Evolutionary conservation across 2,888 invertebrate species (phyloP), one percentile per base, ranked within the genome.

Genomic region (Yponomeuta evonymella): DNA sequence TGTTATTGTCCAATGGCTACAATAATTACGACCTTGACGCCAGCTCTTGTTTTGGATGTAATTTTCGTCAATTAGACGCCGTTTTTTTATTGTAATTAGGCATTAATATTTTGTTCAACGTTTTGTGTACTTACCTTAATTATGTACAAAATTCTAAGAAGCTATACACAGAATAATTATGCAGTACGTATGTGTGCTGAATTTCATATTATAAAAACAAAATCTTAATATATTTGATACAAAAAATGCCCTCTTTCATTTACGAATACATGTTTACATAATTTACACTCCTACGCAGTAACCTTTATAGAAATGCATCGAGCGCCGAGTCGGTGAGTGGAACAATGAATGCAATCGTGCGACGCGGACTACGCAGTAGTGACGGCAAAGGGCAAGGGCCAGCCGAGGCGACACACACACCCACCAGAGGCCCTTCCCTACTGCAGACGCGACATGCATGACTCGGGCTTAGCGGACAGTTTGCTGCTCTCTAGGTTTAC

Each of bases 31-130:
- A 10, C 67, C 9, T 12, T n/a, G 67, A 48, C 48, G 48, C 67
- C 23, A 43, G 33, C 65, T 71, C 72, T 63, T 70, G 74, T 75
- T 76, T 77, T 75, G 70, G 75, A 70, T 74, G 75, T 74, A 73
- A 75, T 76, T 75, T 77, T 76, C 48, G 76, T 73, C 76, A 78
- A 79, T 80, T 78, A 79, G 69, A 71, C 67, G 10, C 48, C 66
- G 64, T 62, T 70, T 70, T 70, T 51, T 66, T 70, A 70, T 70
- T 67, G 67, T 70, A 64, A 64, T 70, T 29, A n/a, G 65, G 43
- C 23, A 23, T 23, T 23, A 64, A 48, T 67, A 62, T 63, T 67
- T 68, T 68, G 15, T 62, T 30, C 43, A 63, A 70, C 68, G 67
- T 68, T 72, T 73, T 72, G 69, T 72, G 70, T 71, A 71, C 71